Percentiles rank a stretch among this genome's conserved stretches.
phyloP scores from a whole-genome alignment of 1,140 invertebrate genomes.

The Drosophila ananassae region DNA sequence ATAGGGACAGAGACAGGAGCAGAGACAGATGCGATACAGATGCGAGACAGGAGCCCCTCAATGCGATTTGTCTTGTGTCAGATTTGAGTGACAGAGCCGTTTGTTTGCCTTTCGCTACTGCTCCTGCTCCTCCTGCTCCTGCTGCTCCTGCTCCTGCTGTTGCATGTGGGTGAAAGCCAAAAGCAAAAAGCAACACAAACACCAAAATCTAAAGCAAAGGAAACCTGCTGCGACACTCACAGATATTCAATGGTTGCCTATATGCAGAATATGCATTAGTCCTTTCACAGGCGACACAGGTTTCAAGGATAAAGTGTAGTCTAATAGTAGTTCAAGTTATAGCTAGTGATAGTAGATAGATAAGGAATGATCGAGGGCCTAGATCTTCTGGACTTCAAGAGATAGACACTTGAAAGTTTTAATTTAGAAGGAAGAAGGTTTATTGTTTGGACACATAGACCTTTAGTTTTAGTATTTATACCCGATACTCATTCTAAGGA shows the following conservation, averaged over 20 bases:
- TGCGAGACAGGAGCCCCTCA: constrained; percentile 33
- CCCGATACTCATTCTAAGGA: too few relatives aligned
- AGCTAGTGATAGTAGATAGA: too few relatives aligned
- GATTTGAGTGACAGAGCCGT: constrained; percentile 80
- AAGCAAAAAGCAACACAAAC: not conserved
- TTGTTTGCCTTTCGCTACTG: constrained; percentile 64
- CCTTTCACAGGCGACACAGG: constrained; percentile 49
- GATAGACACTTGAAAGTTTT: too few relatives aligned
- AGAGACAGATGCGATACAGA: too few relatives aligned
- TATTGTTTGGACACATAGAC: too few relatives aligned
- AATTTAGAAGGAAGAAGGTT: too few relatives aligned
- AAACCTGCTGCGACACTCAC: constrained; percentile 5
- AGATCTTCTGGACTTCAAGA: too few relatives aligned
- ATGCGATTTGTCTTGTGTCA: constrained; percentile 79
- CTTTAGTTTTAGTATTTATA: too few relatives aligned
- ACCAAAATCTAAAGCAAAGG: not conserved
- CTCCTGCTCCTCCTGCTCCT: constrained; percentile 7
- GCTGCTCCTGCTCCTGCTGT: not conserved
- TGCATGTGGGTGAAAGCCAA: constrained; percentile 7
- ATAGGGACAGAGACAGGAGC: not conserved
- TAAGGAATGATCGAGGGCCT: too few relatives aligned
- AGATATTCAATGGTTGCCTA: not conserved
- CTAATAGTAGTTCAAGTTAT: too few relatives aligned
- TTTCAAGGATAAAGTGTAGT: not conserved
- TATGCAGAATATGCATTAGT: constrained; percentile 28